A percentile compares a stretch with the other conserved stretches of the same genome.
phyloP scores from a whole-genome alignment of 2,888 invertebrate species.

The Drosophila tripunctata region DNA sequence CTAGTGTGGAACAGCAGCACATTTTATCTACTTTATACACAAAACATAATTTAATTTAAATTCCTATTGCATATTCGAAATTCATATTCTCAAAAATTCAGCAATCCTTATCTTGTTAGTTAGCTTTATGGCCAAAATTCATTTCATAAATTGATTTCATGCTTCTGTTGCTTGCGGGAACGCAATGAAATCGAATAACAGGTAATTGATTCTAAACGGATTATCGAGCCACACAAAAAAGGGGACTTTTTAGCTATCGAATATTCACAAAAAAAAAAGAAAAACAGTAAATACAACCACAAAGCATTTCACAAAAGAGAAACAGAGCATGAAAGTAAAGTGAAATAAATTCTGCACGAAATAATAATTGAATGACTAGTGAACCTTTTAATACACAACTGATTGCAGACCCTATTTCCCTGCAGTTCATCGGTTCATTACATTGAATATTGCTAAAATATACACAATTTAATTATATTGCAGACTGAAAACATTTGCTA shows the following conservation, averaged over 20 bases:
- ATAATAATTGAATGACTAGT: not conserved
- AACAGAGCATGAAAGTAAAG: not conserved
- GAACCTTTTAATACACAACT: not conserved
- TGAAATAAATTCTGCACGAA: not conserved
- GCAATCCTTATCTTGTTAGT: constrained; percentile 17
- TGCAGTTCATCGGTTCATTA: not conserved
- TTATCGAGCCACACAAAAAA: constrained; percentile 6
- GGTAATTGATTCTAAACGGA: constrained; percentile 27
- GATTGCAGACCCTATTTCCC: not conserved
- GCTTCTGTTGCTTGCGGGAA: constrained; percentile 6
- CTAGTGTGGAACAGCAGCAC: constrained; percentile 1
- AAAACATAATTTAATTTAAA: constrained; percentile 17
- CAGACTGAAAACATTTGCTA: too few species aligned
- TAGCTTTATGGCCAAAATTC: constrained; percentile 14
- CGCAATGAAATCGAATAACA: constrained; percentile 29
- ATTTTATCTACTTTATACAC: constrained; percentile 19
- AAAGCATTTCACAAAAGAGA: not conserved
- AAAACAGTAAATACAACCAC: not conserved
- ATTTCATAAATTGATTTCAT: constrained; percentile 28
- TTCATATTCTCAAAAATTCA: not conserved
- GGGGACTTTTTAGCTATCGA: not conserved
- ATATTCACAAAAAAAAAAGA: not conserved
- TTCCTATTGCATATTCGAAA: not conserved
- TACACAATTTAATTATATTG: not conserved
- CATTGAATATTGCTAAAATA: not conserved